Percentiles rank a stretch among this genome's conserved stretches.
Evolutionary conservation across 2,113 vertebrate species (phyloP).

Genomic region (Grus americana): DNA sequence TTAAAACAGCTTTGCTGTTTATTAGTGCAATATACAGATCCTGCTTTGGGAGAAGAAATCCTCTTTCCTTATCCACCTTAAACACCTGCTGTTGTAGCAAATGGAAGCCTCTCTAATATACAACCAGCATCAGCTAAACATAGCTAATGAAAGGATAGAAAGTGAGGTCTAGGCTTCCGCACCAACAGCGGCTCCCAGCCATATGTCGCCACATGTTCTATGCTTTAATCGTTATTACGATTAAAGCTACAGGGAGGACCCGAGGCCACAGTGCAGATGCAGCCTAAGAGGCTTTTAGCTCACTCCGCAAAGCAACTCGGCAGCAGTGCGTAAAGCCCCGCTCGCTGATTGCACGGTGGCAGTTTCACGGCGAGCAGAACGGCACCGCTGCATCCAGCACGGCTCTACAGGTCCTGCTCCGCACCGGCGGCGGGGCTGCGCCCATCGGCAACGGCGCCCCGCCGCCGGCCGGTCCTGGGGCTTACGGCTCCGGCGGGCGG

Average conservation of each 20-base stretch:
- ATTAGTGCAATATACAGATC: background rate
- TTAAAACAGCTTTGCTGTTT: background rate
- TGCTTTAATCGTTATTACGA: no score
- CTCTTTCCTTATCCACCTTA: background rate
- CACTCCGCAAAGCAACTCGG: accelerated
- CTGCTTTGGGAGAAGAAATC: background rate
- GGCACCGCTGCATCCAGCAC: background rate
- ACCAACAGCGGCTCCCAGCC: background rate
- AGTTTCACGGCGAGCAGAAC: background rate
- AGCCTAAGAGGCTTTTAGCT: background rate
- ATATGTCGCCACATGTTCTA: background rate
- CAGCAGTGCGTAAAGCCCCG: accelerated
- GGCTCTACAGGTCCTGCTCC: slow-evolving; percentile 41
- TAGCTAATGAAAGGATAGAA: background rate
- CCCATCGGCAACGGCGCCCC: no score
- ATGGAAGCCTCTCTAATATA: background rate
- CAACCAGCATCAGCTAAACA: background rate
- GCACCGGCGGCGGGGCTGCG: background rate
- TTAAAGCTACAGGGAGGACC: background rate
- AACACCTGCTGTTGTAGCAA: background rate
- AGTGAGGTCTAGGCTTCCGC: background rate
- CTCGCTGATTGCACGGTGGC: background rate
- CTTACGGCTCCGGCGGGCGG: background rate
- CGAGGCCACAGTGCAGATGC: background rate
- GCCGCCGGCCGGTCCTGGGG: background rate